A percentile compares a stretch with the other conserved stretches of the same genome.
These are phyloP conservation scores for Fregata magnificens DNA, from an alignment of 2,113 vertebrate species.

Conservation along the genomic window DNA sequence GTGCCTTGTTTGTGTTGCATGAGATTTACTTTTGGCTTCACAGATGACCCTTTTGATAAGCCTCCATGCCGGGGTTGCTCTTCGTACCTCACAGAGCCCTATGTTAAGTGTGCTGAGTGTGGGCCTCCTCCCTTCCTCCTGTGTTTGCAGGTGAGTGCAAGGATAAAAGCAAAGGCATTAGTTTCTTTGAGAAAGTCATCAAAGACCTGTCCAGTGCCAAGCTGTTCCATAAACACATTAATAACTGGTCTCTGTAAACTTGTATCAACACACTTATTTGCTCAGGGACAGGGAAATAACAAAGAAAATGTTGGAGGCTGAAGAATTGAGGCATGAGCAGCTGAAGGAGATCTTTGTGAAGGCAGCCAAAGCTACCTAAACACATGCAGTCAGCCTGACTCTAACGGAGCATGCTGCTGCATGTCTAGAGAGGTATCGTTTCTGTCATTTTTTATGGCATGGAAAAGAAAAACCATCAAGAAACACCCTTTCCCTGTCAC, in stretches of 20 bases:
- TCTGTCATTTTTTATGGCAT: background rate
- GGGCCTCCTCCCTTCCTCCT: slow-evolving; percentile 91
- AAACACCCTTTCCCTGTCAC: background rate
- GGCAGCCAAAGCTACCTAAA: background rate
- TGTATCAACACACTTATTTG: background rate
- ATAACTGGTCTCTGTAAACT: background rate
- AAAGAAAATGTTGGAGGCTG: background rate
- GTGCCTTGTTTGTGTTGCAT: background rate
- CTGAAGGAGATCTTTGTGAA: background rate
- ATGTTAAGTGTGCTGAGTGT: slow-evolving; percentile 97
- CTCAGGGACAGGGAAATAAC: background rate
- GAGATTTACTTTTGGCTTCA: background rate
- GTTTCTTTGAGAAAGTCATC: background rate
- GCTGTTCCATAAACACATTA: background rate
- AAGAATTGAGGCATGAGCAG: background rate
- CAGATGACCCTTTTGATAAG: slow-evolving; percentile 93
- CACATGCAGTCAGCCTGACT: background rate
- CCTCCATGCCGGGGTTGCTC: slow-evolving; percentile 94
- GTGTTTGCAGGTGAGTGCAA: slow-evolving; percentile 88
- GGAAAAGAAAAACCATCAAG: background rate
- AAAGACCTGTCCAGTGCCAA: background rate
- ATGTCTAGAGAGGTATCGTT: background rate
- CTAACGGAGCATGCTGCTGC: background rate
- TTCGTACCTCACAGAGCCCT: slow-evolving; percentile 91
- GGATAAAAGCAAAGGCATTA: background rate